Percentiles rank a stretch among this genome's conserved stretches.
These are phyloP conservation scores for Peucedramus taeniatus DNA, from an alignment of 2,113 vertebrate genomes.

Conservation along the genomic window DNA sequence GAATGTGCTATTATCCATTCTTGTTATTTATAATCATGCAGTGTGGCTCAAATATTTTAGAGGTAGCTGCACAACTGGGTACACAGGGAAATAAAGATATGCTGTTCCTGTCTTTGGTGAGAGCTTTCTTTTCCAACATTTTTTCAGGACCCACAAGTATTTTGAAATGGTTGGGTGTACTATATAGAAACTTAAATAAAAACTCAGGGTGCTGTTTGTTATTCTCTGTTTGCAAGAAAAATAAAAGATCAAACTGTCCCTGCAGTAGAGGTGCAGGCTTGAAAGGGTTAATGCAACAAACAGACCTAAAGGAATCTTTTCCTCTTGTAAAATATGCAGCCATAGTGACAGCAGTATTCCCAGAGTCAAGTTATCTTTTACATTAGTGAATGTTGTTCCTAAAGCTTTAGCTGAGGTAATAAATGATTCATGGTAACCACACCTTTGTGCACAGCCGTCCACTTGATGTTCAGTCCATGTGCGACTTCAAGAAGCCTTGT, in stretches of 20 bases:
- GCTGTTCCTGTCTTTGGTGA: not conserved
- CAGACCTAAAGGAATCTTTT: conserved; percentile 44
- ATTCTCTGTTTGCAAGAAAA: not conserved
- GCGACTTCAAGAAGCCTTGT: conserved; percentile 35
- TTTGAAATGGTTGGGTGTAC: not conserved
- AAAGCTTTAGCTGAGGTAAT: conserved; percentile 51
- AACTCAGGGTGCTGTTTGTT: not conserved
- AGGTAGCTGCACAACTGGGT: not conserved
- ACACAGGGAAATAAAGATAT: not conserved
- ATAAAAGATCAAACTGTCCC: conserved; percentile 53
- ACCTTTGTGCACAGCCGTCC: conserved; percentile 59
- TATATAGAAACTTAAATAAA: not conserved
- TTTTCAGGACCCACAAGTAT: not conserved
- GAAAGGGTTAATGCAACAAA: conserved; percentile 30
- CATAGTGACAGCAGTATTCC: conserved; percentile 32
- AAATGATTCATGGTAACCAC: conserved; percentile 70
- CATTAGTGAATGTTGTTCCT: conserved; percentile 60
- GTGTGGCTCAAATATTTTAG: not conserved
- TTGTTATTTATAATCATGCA: conserved; percentile 15
- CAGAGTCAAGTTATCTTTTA: conserved; percentile 63
- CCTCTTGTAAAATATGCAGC: conserved; percentile 54
- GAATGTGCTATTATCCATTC: not conserved
- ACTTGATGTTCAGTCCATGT: conserved; percentile 65
- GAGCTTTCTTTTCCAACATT: not conserved
- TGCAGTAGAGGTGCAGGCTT: not conserved